Base-by-base conservation (phyloP, 2,797 vertebrate species). In the Rhynchotus rufescens region DNA sequence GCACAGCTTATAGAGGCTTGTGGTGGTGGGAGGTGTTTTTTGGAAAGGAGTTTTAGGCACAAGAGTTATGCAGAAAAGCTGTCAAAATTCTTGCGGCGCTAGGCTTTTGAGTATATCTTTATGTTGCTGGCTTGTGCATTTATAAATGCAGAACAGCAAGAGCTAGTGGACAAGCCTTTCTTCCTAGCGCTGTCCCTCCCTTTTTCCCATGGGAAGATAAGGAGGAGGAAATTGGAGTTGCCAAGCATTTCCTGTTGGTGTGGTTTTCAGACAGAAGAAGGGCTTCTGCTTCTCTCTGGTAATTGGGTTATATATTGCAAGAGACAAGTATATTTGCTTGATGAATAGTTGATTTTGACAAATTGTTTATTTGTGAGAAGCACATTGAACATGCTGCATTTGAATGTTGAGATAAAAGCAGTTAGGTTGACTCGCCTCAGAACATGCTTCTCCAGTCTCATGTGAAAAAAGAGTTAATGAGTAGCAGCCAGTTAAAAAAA, bases 391-490 rank as follows among this genome's bases (percentile, higher is more conserved):
- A 51, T 5, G 1, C 30, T 85, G 51, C 10, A 21, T 91, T 84
- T 91, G 77, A 76, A 54, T 79, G 38, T 80, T 83, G 57, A 65
- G 83, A 64, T 79, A 84, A 71, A 25, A 28, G 40, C 25, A 9
- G 5, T 76, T 71, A 20, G 20, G 3, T 68, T 86, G 86, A 54
- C 45, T 54, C 57, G 49, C 60, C 89, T 91, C 68, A 59, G 88
- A 92, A 90, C 76, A 49, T 15, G 13, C 45, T 82, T 59, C 34
- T 77, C 38, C 81, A 42, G 21, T 89, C 7, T 89, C 9, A 3
- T 69, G 60, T 51, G 87, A 80, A 95, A 79, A 56, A 85, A 51
- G 71, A 85, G 67, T 88, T 67, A 71, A 74, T 79, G 88, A 84
- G 34, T 80, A 86, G 44, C 71, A 95, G 83, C 49, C 64, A 76